Conservation (phyloP, 2,888 invertebrate species). For the Spilosoma lubricipeda region DNA sequence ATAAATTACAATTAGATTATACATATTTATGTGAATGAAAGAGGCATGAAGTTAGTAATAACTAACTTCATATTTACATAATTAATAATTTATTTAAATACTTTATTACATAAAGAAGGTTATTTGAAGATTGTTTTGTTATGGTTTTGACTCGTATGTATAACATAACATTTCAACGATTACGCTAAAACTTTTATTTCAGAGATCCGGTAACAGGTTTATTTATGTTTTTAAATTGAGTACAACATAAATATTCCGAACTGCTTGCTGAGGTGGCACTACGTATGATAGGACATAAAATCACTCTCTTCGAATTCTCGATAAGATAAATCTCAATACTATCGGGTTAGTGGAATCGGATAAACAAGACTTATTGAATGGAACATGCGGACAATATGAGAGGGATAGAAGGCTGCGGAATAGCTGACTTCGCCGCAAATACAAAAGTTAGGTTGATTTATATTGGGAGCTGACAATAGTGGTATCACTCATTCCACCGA, state of each 20-base stretch:
- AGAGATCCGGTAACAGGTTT: constrained; percentile 10
- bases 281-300: constrained; percentile 29
- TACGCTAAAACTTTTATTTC: constrained; percentile 1
- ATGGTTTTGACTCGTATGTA: no score
- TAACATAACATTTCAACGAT: no score
- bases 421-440: constrained; percentile 38
- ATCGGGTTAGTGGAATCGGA: constrained; percentile 31
- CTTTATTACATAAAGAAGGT: no score
- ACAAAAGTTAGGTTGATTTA: constrained; percentile 50
- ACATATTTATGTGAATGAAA: no score
- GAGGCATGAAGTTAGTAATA: no score
- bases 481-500: constrained; percentile 22
- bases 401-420: constrained; percentile 31
- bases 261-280: constrained; percentile 35
- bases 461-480: constrained; percentile 44
- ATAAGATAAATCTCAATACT: constrained; percentile 47
- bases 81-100: no score
- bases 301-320: constrained; percentile 46
- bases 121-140: no score
- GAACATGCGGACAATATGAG: constrained; percentile 41
- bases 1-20: no score
- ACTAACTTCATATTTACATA: no score
- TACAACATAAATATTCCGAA: constrained; percentile 26
- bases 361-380: constrained; percentile 53
- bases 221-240: constrained; percentile 26